Evolutionary conservation across 2,113 vertebrate genomes (phyloP).

Genomic region (Apteryx owenii): DNA sequence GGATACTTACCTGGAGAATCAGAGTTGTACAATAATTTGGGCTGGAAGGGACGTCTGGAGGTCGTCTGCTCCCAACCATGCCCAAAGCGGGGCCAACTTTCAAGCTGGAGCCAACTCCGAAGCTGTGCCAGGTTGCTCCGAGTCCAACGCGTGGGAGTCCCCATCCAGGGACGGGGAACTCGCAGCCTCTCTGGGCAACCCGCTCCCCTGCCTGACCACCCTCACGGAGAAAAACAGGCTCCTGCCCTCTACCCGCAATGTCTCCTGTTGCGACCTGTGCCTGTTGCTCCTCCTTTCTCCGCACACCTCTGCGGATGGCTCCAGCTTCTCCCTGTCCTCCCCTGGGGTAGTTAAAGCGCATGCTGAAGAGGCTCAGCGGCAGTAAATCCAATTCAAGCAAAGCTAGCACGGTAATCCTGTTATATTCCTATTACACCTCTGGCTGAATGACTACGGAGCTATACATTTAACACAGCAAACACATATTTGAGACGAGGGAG

Average conservation of each 20-base stretch:
- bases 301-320: background rate
- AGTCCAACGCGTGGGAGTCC: background rate
- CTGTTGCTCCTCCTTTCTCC: background rate
- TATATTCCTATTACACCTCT: accelerated
- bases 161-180: background rate
- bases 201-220: background rate
- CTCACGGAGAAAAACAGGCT: background rate
- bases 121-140: background rate
- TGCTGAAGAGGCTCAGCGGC: accelerated
- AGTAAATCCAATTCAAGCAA: accelerated
- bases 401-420: background rate
- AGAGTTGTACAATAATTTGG: background rate
- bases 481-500: accelerated
- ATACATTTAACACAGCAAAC: accelerated
- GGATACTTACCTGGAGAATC: background rate
- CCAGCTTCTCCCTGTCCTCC: background rate
- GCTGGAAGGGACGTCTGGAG: background rate
- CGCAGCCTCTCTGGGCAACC: background rate
- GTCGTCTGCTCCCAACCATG: background rate
- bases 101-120: background rate
- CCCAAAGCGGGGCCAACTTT: background rate
- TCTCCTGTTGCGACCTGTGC: background rate
- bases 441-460: background rate
- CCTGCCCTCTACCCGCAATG: background rate
- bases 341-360: accelerated